Evolutionary conservation across 2,888 invertebrate species (phyloP), one percentile per base, ranked within the genome.

Genomic region (Andrena praecox): DNA sequence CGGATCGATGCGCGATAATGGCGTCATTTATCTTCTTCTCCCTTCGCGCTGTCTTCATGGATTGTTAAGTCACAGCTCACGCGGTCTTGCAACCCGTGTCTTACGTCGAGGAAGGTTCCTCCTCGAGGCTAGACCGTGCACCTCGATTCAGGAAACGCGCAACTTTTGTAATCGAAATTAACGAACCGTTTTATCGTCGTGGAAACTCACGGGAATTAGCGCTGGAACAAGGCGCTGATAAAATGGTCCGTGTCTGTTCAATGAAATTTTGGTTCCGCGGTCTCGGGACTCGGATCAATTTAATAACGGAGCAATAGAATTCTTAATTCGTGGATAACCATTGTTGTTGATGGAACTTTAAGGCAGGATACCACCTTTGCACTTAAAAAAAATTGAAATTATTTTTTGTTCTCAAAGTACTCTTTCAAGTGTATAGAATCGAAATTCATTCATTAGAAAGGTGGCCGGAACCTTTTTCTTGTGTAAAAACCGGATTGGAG

Each of bases 121-220:
- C 63, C 12, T 10, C 4, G 31, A 16, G 3, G 20, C 6, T 60
- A 27, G 8, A 16, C 12, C 4, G 5, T 5, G 16, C n/a, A 20
- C 8, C 2, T 50, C 16, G 4, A 27, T 35, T 48, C 56, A 42
- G 29, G 64, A 60, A 79, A 31, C 67, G 48, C 12, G 24, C 6
- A 64, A 80, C 80, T 80, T 71, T 80, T 80, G 12, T 67, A 72
- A 80, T 80, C 67, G 54, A 16, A 24, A 80, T 80, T 72, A 80
- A 80, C 80, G 80, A 67, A n/a, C 72, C 72, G 54, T 80, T 72
- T 72, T 27, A 81, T 74, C 35, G 33, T 60, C 27, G 42, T 42
- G 29, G n/a, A 54, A 66, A 67, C 27, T 59, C 10, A 10, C 10
- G 42, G 10, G 52, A 62, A 71, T 62, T 60, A 54, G 10, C 8